Evolutionary conservation across 2,113 vertebrate species (phyloP), one percentile per base, ranked within the genome.

Genomic region (Carassius auratus): DNA sequence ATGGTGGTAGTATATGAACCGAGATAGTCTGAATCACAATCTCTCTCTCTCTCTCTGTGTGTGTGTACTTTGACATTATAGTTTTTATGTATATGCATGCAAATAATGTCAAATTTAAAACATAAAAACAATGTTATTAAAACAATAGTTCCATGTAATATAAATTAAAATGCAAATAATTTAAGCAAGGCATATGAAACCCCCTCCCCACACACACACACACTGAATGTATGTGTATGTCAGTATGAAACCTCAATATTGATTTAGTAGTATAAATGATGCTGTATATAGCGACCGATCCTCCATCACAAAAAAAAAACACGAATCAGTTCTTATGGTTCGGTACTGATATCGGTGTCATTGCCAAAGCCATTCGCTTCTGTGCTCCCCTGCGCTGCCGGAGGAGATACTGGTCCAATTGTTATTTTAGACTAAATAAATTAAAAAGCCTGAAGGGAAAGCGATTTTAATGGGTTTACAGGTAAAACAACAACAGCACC

Each of bases 341-440:
- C 8, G 23, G 21, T 21, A 78, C 84, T 26, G 66, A 62, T 85
- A 38, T 82, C 66, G 5, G 36, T 83, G 76, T 71, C 83, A 61
- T 86, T 64, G 79, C 62, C 38, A 81, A 68, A 68, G 14, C 45
- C 23, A 48, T 8, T 23, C 15, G 36, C 45, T 42, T 15, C 57
- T 61, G 74, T 48, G 79, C 79, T 68, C 15, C 79, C 62, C 62
- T 81, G 79, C 62, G 79, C 89, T 91, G 89, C 93, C 91, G 93
- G 93, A 94, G 92, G 94, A 92, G 94, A 94, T 92, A 91, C 92
- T 93, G 94, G 92, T 92, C 93, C 93, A 93, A 76, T 52, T 76
- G 92, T 93, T 92, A 93, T 92, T 95, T 94, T 93, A 94, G 92
- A 94, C 94, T 92, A 94, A 93, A 93, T 93, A 92, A 92, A 95